Percentiles rank a stretch among this genome's conserved stretches.
phyloP scores from a whole-genome alignment of 2,113 vertebrate species.

The Pseudorasbora parva region DNA sequence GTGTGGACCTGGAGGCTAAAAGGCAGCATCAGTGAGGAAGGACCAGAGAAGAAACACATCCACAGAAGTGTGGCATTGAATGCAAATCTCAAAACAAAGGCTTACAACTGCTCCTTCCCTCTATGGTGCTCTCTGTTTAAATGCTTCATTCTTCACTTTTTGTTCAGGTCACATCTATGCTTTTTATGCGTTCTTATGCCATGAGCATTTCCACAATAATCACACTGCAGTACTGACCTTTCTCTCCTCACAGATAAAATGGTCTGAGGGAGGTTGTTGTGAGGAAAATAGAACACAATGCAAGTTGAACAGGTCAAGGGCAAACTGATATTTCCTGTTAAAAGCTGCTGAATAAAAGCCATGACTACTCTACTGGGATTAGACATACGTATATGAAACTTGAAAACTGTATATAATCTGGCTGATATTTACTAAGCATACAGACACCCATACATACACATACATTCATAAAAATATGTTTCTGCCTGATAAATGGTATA shows the following conservation, averaged over 20 bases:
- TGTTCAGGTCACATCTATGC: background rate
- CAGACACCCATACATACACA: too few species aligned
- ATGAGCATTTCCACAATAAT: conserved; percentile 25
- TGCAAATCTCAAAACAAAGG: conserved; percentile 19
- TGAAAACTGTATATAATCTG: background rate
- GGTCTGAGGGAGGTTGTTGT: conserved; percentile 2
- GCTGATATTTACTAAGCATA: background rate
- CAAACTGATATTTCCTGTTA: conserved; percentile 24
- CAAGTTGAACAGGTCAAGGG: conserved; percentile 31
- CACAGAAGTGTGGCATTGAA: background rate
- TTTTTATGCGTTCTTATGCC: conserved; percentile 14
- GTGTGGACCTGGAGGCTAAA: conserved; percentile 9
- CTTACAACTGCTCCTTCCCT: background rate
- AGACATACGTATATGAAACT: background rate
- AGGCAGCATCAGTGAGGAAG: background rate
- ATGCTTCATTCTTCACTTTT: background rate
- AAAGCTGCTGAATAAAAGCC: conserved; percentile 23
- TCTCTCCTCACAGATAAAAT: background rate
- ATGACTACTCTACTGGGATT: background rate
- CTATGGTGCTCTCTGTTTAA: background rate
- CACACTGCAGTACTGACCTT: background rate
- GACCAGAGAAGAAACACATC: background rate
- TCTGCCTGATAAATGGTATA: too few species aligned
- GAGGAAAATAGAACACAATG: conserved; percentile 39
- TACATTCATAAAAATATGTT: too few species aligned